phyloP scores from a whole-genome alignment of 1,140 invertebrate genomes.

The Tetragnatha versicolor region DNA sequence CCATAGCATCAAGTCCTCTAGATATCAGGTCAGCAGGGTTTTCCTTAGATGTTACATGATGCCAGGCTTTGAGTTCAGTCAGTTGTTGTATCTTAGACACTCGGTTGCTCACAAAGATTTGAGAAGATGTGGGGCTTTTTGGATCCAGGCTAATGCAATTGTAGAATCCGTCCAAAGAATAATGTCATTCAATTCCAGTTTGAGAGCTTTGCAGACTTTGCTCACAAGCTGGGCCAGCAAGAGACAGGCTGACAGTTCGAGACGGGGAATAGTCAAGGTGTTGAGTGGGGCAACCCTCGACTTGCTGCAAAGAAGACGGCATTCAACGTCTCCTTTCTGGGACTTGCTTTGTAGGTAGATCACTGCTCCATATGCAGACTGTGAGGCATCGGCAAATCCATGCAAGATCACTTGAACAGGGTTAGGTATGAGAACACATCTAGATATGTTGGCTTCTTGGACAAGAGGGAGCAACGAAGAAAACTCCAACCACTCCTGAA shows the following conservation, averaged over 20 bases:
- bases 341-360: slow-evolving; percentile 12
- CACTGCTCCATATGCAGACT: slow-evolving; percentile 52
- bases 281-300: slow-evolving; percentile 44
- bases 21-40: slow-evolving; percentile 9
- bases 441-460: background rate
- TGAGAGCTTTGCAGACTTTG: background rate
- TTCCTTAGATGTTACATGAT: slow-evolving; percentile 1
- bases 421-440: background rate
- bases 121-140: slow-evolving; percentile 58
- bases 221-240: slow-evolving; percentile 8
- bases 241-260: slow-evolving; percentile 27
- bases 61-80: slow-evolving; percentile 45
- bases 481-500: slow-evolving; percentile 34
- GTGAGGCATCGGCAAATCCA: slow-evolving; percentile 49
- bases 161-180: slow-evolving; percentile 62
- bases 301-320: slow-evolving; percentile 13
- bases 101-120: slow-evolving; percentile 65
- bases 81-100: slow-evolving; percentile 62
- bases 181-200: background rate
- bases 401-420: slow-evolving; percentile 3
- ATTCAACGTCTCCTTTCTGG: background rate
- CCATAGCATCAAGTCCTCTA: background rate
- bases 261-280: slow-evolving; percentile 9
- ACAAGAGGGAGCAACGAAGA: background rate
- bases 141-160: slow-evolving; percentile 62